phyloP scores from a whole-genome alignment of 2,113 vertebrate species.

The Corydoras maculifer region DNA sequence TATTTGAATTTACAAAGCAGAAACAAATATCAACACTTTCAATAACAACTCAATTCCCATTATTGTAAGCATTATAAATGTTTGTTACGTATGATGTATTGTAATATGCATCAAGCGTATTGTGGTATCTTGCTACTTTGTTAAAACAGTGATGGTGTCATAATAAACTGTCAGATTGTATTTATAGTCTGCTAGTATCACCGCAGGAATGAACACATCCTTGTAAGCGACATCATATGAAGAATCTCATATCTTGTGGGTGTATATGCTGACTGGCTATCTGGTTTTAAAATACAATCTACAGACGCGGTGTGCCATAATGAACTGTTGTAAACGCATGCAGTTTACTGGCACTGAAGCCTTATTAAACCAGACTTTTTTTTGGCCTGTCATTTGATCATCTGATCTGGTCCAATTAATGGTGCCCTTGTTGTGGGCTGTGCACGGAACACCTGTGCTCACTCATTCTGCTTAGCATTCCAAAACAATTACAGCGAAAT shows the following conservation, averaged over 20 bases:
- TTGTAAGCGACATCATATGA: slow-evolving; percentile 10
- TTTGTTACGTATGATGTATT: background rate
- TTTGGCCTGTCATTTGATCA: slow-evolving; percentile 37
- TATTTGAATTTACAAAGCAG: slow-evolving; percentile 11
- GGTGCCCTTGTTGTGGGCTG: slow-evolving; percentile 27
- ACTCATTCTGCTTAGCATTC: slow-evolving; percentile 29
- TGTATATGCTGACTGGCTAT: slow-evolving; percentile 37
- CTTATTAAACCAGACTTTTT: slow-evolving; percentile 43
- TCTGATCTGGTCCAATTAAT: slow-evolving; percentile 41
- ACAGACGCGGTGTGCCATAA: slow-evolving; percentile 29
- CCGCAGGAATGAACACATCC: slow-evolving; percentile 1
- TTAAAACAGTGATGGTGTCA: background rate
- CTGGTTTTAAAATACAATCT: slow-evolving; percentile 28
- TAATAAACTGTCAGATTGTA: slow-evolving; percentile 1
- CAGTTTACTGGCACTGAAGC: slow-evolving; percentile 12
- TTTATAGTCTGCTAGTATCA: slow-evolving; percentile 3
- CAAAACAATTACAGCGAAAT: slow-evolving; percentile 16
- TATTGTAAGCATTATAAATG: too few species aligned
- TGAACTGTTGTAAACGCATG: slow-evolving; percentile 30
- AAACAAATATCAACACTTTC: slow-evolving; percentile 20
- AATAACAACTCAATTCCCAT: background rate
- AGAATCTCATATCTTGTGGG: slow-evolving; percentile 16
- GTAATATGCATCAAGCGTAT: background rate
- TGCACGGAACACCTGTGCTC: slow-evolving; percentile 27
- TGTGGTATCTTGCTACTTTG: background rate